Percentiles rank a stretch among this genome's conserved stretches.
Conservation (phyloP, 2,113 vertebrate genomes). For the Alexandromys fortis region DNA sequence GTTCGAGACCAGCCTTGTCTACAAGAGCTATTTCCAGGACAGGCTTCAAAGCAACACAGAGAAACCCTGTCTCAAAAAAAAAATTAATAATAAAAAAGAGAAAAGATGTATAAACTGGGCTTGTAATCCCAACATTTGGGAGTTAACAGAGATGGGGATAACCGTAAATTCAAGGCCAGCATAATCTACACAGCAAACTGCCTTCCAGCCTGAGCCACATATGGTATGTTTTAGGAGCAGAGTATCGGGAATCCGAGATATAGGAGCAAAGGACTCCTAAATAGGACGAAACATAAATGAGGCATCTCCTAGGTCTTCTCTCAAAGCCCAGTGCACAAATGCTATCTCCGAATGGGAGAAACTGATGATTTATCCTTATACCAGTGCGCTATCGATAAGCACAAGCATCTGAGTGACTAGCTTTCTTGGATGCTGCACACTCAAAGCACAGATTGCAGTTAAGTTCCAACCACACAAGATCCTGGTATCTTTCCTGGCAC, state of each 20-base stretch:
- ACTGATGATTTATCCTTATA: not conserved
- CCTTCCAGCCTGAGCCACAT: not conserved
- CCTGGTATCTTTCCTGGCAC: not conserved
- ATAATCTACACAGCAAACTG: not conserved
- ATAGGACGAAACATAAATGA: not conserved
- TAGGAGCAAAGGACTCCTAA: not conserved
- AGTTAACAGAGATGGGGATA: not conserved
- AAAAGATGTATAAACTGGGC: not conserved
- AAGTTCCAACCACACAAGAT: constrained; percentile 31
- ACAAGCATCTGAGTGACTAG: not conserved
- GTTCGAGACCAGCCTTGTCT: too few relatives aligned
- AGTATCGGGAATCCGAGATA: not conserved
- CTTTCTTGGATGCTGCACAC: constrained; percentile 33
- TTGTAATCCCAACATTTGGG: not conserved
- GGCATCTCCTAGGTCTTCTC: not conserved
- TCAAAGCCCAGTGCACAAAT: not conserved
- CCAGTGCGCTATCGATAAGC: not conserved
- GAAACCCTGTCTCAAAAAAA: too few relatives aligned
- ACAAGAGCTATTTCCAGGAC: too few relatives aligned
- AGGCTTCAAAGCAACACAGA: too few relatives aligned
- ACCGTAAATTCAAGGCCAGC: not conserved
- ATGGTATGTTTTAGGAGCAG: constrained; percentile 22
- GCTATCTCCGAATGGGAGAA: not conserved
- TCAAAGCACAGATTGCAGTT: constrained; percentile 4
- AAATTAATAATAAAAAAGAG: too few relatives aligned